A percentile compares a stretch with the other conserved stretches of the same genome.
These are phyloP conservation scores for Manduca sexta DNA, from an alignment of 1,140 invertebrate genomes.

Conservation along the genomic window DNA sequence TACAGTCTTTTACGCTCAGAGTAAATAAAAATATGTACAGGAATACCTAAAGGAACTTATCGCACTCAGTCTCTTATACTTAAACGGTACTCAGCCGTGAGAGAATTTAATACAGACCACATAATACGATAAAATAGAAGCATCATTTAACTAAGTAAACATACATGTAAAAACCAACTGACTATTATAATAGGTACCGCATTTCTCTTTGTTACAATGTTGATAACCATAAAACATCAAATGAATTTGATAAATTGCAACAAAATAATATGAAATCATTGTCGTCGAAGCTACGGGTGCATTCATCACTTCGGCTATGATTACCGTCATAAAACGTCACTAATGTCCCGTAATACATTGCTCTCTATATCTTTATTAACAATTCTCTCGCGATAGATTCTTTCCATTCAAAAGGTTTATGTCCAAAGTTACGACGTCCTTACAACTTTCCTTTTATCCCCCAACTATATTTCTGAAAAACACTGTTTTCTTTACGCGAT, in stretches of 20 bases:
- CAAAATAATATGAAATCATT: constrained; percentile 2
- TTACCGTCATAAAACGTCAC: constrained; percentile 56
- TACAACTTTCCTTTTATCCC: constrained; percentile 63
- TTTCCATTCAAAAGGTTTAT: constrained; percentile 66
- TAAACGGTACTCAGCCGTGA: no score
- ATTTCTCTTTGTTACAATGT: not conserved
- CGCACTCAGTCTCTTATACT: no score
- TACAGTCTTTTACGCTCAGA: no score
- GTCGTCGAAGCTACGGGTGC: constrained; percentile 37
- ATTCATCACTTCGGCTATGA: constrained; percentile 50
- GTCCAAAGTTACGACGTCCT: constrained; percentile 60
- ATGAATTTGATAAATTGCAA: constrained; percentile 3
- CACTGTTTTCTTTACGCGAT: constrained; percentile 69
- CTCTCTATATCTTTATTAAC: constrained; percentile 70
- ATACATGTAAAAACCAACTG: no score
- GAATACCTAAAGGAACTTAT: no score
- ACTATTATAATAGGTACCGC: no score
- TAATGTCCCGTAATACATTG: constrained; percentile 66
- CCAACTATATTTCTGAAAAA: constrained; percentile 66
- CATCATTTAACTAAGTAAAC: no score
- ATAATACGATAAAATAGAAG: no score
- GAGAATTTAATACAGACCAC: no score
- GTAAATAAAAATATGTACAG: no score
- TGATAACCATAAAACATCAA: not conserved
- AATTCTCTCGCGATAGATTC: constrained; percentile 65